phyloP scores from a whole-genome alignment of 2,797 vertebrate species.

The Amphiprion clarkii region DNA sequence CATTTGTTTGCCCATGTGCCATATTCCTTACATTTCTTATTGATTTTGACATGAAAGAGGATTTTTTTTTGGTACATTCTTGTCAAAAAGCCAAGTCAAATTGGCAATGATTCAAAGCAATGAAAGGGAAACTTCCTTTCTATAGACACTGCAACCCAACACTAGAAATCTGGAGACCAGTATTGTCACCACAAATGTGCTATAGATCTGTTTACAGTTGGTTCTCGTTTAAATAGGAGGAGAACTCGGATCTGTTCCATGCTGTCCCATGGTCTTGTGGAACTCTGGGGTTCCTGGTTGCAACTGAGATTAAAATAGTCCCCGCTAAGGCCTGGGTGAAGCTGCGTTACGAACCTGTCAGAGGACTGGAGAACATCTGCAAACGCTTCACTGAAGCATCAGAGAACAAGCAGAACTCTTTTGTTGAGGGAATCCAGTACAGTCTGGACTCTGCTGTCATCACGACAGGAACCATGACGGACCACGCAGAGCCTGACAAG shows the following conservation, averaged over 20 bases:
- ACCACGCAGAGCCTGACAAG: constrained; percentile 90
- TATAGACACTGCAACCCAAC: not conserved
- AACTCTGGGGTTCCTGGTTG: constrained; percentile 97
- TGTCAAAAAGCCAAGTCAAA: no score
- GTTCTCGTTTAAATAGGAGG: constrained; percentile 71
- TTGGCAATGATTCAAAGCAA: no score
- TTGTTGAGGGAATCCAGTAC: constrained; percentile 96
- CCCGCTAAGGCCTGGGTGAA: constrained; percentile 93
- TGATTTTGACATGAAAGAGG: no score
- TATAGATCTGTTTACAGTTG: not conserved
- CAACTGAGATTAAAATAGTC: constrained; percentile 96
- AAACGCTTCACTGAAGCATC: constrained; percentile 90
- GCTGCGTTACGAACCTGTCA: constrained; percentile 90
- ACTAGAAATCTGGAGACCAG: not conserved
- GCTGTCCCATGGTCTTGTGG: constrained; percentile 99
- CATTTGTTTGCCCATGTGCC: no score
- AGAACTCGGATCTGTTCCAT: constrained; percentile 97
- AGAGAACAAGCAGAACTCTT: constrained; percentile 90
- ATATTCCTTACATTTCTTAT: no score
- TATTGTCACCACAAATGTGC: not conserved
- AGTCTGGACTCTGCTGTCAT: constrained; percentile 92
- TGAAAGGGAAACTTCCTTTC: no score
- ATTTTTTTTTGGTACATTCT: no score
- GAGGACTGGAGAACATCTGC: constrained; percentile 92
- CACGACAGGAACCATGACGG: constrained; percentile 95